Evolutionary conservation across 2,797 vertebrate genomes (phyloP).

Genomic region (Acanthornis magna): DNA sequence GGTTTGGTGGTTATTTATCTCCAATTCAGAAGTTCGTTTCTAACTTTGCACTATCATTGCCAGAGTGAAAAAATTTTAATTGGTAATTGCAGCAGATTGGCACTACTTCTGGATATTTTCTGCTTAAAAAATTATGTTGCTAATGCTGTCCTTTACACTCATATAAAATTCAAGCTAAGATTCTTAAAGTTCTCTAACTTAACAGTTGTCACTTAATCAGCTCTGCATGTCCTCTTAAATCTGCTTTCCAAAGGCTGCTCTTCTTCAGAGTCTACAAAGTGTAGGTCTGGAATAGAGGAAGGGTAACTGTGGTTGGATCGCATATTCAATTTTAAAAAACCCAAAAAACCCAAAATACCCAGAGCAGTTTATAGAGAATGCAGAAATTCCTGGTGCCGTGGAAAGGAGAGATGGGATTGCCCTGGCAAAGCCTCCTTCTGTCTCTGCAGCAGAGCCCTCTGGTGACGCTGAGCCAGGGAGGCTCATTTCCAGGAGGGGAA

Average conservation of each 20-base stretch:
- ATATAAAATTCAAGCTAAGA: background rate
- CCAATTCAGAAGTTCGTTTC: background rate
- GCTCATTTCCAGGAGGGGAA: background rate
- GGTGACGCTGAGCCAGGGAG: background rate
- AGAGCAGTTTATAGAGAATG: background rate
- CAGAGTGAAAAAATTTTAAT: background rate
- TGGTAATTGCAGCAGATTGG: background rate
- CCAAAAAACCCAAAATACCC: accelerated
- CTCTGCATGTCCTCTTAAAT: background rate
- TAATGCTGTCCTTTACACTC: background rate
- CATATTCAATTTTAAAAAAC: background rate
- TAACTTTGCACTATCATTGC: background rate
- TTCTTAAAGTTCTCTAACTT: background rate
- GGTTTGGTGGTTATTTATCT: background rate
- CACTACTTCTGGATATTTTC: background rate
- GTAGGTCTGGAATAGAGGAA: background rate
- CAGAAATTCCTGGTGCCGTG: background rate
- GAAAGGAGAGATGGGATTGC: accelerated
- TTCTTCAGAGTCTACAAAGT: background rate
- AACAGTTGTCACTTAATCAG: background rate
- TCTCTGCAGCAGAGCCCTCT: background rate
- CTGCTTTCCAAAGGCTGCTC: background rate
- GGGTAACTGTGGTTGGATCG: background rate
- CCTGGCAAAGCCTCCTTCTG: background rate
- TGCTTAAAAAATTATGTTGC: background rate